Conservation (phyloP, 2,888 invertebrate genomes). For the Pandemis heparana region DNA sequence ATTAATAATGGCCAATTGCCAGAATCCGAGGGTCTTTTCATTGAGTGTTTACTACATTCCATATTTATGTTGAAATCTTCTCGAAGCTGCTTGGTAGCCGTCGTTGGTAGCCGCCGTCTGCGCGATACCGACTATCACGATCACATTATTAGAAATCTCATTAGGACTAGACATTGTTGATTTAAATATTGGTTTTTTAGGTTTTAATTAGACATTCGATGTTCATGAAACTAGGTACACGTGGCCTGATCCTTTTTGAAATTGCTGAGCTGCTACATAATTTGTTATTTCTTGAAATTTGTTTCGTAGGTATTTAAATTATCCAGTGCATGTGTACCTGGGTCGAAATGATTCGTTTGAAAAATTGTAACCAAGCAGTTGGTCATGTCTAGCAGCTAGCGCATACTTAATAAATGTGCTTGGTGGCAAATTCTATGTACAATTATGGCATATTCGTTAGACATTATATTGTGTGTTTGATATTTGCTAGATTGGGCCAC, state of each 20-base stretch:
- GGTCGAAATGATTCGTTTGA: constrained; percentile 17
- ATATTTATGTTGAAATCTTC: constrained; percentile 85
- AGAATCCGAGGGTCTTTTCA: constrained; percentile 79
- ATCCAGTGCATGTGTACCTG: constrained; percentile 25
- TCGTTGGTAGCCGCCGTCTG: constrained; percentile 53
- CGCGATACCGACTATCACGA: constrained; percentile 12
- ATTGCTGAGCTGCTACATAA: constrained; percentile 29
- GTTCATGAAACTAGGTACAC: constrained; percentile 61
- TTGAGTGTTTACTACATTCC: constrained; percentile 86
- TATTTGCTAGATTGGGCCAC: constrained; percentile 8
- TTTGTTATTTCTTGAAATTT: constrained; percentile 10
- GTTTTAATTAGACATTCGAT: constrained; percentile 78
- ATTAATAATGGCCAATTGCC: constrained; percentile 76
- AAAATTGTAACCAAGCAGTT: constrained; percentile 1
- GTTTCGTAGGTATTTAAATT: constrained; percentile 8
- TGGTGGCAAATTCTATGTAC: constrained; percentile 3
- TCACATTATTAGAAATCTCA: constrained; percentile 75
- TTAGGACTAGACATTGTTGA: constrained; percentile 74
- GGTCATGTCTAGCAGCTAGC: constrained; percentile 4
- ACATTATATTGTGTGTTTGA: neutral
- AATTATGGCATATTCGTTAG: neutral
- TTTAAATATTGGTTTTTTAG: constrained; percentile 71
- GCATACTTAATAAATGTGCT: constrained; percentile 14
- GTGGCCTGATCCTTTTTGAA: constrained; percentile 53
- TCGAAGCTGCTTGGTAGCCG: constrained; percentile 72